Percentiles rank a stretch among this genome's conserved stretches.
Conservation (phyloP, 2,888 invertebrate genomes). For the Chironomus tentans region DNA sequence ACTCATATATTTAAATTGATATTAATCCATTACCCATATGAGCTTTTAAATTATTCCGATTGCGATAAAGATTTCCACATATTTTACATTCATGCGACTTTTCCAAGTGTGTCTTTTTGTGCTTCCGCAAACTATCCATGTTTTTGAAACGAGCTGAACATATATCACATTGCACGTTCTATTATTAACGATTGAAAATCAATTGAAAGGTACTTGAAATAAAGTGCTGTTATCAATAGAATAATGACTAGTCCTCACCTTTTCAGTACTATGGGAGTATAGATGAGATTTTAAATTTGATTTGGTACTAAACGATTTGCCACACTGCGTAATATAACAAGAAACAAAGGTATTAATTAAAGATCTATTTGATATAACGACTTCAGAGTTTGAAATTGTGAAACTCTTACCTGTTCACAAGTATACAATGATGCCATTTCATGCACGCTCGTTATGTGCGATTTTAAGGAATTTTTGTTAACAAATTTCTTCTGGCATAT, state of each 20-base stretch:
- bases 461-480: constrained; percentile 22
- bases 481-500: constrained; percentile 22
- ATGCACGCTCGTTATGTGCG: constrained; percentile 18
- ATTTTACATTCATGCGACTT: constrained; percentile 11
- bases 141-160: constrained; percentile 24
- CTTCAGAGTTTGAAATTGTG: not conserved
- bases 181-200: not conserved
- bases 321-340: not conserved
- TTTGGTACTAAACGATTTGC: constrained; percentile 13
- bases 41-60: constrained; percentile 20
- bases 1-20: too few species aligned
- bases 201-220: not conserved
- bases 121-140: constrained; percentile 17
- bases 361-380: too few species aligned
- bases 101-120: constrained; percentile 18
- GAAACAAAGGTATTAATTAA: too few species aligned
- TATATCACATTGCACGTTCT: constrained; percentile 7
- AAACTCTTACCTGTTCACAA: not conserved
- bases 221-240: not conserved
- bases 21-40: not conserved
- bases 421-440: constrained; percentile 14
- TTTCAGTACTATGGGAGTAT: not conserved
- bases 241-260: not conserved
- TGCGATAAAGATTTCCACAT: constrained; percentile 16
- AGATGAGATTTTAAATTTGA: constrained; percentile 21